Conservation (phyloP, 2,113 vertebrate genomes). For the Ammodytes dubius region DNA sequence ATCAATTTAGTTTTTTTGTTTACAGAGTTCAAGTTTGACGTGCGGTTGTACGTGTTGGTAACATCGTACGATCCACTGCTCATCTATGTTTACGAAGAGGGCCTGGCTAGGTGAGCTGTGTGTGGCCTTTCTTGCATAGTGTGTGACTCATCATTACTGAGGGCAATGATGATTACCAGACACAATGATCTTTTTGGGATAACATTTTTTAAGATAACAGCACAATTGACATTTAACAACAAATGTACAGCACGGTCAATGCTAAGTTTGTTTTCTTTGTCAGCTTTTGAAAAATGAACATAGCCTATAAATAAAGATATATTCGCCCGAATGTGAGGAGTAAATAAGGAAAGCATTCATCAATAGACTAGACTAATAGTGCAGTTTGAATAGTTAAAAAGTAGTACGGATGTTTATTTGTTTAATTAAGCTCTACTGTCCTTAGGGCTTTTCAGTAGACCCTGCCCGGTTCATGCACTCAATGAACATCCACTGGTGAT, state of each 20-base stretch:
- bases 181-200: neutral
- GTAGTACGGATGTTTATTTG: neutral
- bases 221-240: neutral
- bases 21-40: constrained; percentile 96
- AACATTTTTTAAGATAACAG: neutral
- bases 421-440: neutral
- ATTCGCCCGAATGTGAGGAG: neutral
- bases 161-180: neutral
- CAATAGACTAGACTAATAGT: neutral
- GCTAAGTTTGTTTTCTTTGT: neutral
- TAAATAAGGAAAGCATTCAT: neutral
- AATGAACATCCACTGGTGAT: neutral
- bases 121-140: neutral
- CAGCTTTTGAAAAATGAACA: neutral
- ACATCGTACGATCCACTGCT: constrained; percentile 96
- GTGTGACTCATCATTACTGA: neutral
- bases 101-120: constrained; percentile 90
- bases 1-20: constrained; percentile 43
- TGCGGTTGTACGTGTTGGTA: constrained; percentile 96
- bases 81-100: constrained; percentile 97
- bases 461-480: neutral
- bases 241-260: neutral
- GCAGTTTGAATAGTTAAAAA: neutral
- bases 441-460: neutral
- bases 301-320: neutral